A percentile compares a stretch with the other conserved stretches of the same genome.
Conservation (phyloP, 2,113 vertebrate species). For the Grammomys surdaster region DNA sequence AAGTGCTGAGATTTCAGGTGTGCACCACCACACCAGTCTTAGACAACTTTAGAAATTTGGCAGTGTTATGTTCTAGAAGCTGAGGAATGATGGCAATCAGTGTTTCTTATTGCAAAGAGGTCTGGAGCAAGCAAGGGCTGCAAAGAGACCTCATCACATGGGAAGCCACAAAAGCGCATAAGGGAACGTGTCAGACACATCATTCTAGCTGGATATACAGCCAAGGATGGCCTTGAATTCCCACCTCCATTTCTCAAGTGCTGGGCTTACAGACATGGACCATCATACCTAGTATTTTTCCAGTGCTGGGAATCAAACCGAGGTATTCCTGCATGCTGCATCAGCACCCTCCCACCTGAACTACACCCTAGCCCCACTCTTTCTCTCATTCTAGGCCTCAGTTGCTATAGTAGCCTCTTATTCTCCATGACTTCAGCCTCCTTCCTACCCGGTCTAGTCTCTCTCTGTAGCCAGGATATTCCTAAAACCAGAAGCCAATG, state of each 20-base stretch:
- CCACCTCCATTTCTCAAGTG: neutral
- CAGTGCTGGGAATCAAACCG: neutral
- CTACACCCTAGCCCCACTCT: neutral
- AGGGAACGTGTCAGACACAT: neutral
- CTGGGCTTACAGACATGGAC: neutral
- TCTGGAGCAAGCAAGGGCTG: neutral
- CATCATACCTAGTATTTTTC: neutral
- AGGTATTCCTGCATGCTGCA: neutral
- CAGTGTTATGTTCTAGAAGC: neutral
- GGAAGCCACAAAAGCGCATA: neutral
- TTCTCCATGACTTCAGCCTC: neutral
- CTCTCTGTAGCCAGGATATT: neutral
- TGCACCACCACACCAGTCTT: no score
- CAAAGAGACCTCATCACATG: fast-evolving
- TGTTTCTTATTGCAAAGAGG: neutral
- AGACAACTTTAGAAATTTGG: constrained; percentile 33
- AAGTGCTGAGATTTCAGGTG: neutral
- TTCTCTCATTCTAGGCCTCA: neutral
- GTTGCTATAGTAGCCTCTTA: neutral
- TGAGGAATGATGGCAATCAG: neutral
- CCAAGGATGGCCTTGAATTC: neutral
- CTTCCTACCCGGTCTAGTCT: neutral
- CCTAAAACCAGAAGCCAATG: neutral
- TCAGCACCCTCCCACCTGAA: neutral
- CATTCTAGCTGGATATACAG: neutral